Base-by-base conservation (phyloP, 2,113 vertebrate genomes). In the Tachysurus fulvidraco region DNA sequence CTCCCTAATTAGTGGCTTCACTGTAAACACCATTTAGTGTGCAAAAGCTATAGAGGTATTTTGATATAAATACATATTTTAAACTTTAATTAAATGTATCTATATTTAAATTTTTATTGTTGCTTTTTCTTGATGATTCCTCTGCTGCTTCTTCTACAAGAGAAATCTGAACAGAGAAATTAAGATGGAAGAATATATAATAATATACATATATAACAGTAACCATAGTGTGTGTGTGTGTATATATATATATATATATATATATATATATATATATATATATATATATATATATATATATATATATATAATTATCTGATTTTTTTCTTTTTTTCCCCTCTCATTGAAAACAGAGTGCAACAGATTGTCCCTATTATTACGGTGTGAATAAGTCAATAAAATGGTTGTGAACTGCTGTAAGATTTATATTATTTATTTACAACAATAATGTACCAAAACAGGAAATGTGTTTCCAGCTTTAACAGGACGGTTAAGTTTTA, bases 41-140 rank as follows among this genome's bases (percentile, higher is more conserved):
- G 81, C 65, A 89, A 69, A 69, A 28, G 50, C 83, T 81, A 81
- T 30, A 50, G 84, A 59, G 73, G 30, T 86, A 86, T 89, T 59
- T 85, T 76, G 7, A 14, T 89, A 71, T 85, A 83, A 85, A 87
- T 87, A 82, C 50, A 46, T 77, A 52, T 69, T 86, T 65, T n/a
- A 65, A 54, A 54, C n/a, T 10, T 55, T 55, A 52, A 1, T 25
- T 77, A 44, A 77, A 30, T 79, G 21, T 85, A 59, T 85, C n/a
- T 79, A 60, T 85, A 17, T 86, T 69, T 41, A 7, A 23, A 30
- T 85, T 7, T 10, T 85, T 80, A 80, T 14, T 9, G 8, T 25
- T 25, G 17, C 5, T 62, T 60, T 60, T 50, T 13, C 50, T 11
- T 69, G 46, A 50, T 44, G 13, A 64, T 64, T 46, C 41, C 12